Base-by-base conservation (phyloP, 2,797 vertebrate species). In the Crenuchus spilurus region DNA sequence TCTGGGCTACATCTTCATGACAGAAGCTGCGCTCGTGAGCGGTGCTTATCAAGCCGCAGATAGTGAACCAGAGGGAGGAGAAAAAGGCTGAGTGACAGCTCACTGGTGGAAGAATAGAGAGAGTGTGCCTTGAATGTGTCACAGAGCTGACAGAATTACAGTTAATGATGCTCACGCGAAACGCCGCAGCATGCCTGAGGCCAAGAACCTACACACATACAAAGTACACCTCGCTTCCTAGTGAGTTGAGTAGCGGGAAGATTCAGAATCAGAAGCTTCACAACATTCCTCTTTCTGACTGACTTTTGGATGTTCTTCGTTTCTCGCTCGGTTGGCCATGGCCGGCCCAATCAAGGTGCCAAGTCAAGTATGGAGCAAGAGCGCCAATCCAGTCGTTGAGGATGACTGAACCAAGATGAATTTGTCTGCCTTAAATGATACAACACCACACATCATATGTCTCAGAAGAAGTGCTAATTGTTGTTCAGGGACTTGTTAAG, bases 61-160 rank as follows among this genome's bases (percentile, higher is more conserved):
- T 57, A 24, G 22, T 24, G 28, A 67, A 57, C 66, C 31, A 69
- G 81, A 62, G 39, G 60, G 77, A 81, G 28, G 20, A 52, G 69
- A 54, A 78, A 75, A 72, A 76, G 22, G 2, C 63, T 46, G 46
- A 83, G 76, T 79, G 88, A 89, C 88, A 89, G 86, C 84, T 85
- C 82, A 84, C 82, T 87, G 86, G 75, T 75, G 70, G 74, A 87
- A 84, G 85, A 89, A 88, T 84, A 85, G 83, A 86, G 85, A 79
- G 70, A 74, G 82, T 13, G 82, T 83, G 74, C 78, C 84, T 84
- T 80, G 69, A 83, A 80, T 80, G 73, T 84, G 82, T 85, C 81
- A 86, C 79, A 54, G 66, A 88, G 79, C 82, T 91, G 91, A 90
- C 90, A 89, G 88, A 84, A 86, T 88, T 86, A 91, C 72, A 85